These are phyloP conservation scores for Cydia strobilella DNA, from an alignment of 1,140 invertebrate species.

Conservation along the genomic window DNA sequence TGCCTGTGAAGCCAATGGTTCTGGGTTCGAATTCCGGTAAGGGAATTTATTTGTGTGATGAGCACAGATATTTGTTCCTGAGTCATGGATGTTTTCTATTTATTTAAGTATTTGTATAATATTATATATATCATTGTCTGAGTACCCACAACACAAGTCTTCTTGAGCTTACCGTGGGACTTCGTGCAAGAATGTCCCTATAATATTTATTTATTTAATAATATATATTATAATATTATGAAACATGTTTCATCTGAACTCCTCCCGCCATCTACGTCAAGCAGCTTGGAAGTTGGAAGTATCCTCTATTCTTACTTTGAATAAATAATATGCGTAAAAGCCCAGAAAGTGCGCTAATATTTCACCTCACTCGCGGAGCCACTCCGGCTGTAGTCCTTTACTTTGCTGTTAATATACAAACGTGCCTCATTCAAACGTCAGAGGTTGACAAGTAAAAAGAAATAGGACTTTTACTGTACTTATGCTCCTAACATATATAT, in stretches of 20 bases:
- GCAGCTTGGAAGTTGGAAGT: constrained; percentile 40
- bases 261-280: neutral
- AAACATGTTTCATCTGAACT: constrained; percentile 13
- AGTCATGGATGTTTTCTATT: too few relatives aligned
- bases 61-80: too few relatives aligned
- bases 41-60: too few relatives aligned
- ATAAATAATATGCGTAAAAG: constrained; percentile 65
- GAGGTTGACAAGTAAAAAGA: constrained; percentile 19
- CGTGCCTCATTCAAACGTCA: neutral
- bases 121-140: too few relatives aligned
- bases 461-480: neutral
- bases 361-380: constrained; percentile 43
- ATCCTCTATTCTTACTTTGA: constrained; percentile 60
- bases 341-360: constrained; percentile 58
- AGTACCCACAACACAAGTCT: too few relatives aligned
- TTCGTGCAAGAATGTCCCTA: too few relatives aligned
- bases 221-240: neutral
- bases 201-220: too few relatives aligned
- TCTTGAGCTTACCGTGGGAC: too few relatives aligned
- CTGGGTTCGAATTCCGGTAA: too few relatives aligned
- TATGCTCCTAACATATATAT: neutral
- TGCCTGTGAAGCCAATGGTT: too few relatives aligned
- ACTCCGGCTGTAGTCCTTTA: constrained; percentile 8
- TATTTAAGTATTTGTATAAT: too few relatives aligned
- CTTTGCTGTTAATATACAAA: constrained; percentile 1